phyloP scores from a whole-genome alignment of 1,140 invertebrate genomes.

The Drosophila pruinosa region DNA sequence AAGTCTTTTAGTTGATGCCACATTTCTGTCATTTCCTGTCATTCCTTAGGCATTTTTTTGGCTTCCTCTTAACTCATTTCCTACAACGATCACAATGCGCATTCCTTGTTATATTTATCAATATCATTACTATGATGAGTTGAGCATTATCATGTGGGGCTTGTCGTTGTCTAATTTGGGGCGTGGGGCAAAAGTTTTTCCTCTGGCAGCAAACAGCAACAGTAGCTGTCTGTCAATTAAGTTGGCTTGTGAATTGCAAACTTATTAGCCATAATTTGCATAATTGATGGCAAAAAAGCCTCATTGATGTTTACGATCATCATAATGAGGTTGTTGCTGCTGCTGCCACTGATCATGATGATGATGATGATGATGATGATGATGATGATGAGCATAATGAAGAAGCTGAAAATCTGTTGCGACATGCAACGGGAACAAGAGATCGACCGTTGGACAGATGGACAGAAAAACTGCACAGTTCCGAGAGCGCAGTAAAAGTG shows the following conservation, averaged over 20 bases:
- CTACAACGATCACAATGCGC: not conserved
- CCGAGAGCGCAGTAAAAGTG: constrained; percentile 62
- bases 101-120: constrained; percentile 9
- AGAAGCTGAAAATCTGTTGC: constrained; percentile 22
- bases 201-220: constrained; percentile 28
- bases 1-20: too few species aligned
- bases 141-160: constrained; percentile 31
- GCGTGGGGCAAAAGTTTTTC: constrained; percentile 23
- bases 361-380: not conserved
- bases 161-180: constrained; percentile 37
- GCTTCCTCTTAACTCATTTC: constrained; percentile 1
- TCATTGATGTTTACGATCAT: constrained; percentile 9
- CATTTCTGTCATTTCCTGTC: too few species aligned
- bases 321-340: too few species aligned
- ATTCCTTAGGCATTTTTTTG: not conserved
- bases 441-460: not conserved
- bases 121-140: too few species aligned
- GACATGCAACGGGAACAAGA: constrained; percentile 41
- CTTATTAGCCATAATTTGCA: constrained; percentile 80
- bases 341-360: not conserved
- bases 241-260: constrained; percentile 71
- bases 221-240: constrained; percentile 76
- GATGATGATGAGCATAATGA: not conserved
- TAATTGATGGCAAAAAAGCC: constrained; percentile 80
- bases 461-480: not conserved